These are phyloP conservation scores for Muntiacus muntjak DNA, from an alignment of 2,113 vertebrate genomes.

Conservation along the genomic window DNA sequence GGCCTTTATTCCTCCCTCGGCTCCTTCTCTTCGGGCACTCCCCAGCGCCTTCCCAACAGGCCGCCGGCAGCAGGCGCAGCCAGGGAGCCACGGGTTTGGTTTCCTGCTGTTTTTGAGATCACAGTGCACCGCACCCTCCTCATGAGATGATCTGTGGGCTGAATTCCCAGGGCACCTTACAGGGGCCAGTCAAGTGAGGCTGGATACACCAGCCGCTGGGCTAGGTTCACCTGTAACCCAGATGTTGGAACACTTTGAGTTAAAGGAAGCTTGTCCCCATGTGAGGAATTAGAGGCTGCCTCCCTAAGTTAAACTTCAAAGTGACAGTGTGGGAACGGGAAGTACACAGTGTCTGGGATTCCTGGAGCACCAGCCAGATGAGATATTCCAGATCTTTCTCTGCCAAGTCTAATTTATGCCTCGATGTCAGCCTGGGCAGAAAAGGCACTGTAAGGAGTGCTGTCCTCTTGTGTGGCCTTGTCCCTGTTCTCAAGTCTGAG, in stretches of 20 bases:
- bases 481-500: background rate
- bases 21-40: background rate
- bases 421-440: background rate
- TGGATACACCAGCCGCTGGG: background rate
- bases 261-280: background rate
- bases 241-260: background rate
- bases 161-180: background rate
- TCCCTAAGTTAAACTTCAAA: background rate
- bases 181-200: background rate
- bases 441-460: background rate
- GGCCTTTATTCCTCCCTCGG: background rate
- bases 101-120: background rate
- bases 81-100: background rate
- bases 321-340: background rate
- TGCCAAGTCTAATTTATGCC: background rate
- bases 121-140: background rate
- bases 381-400: background rate
- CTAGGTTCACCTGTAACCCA: background rate
- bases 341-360: background rate
- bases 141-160: background rate
- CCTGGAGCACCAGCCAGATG: background rate
- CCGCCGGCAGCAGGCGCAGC: accelerated
- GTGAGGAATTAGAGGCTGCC: background rate
- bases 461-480: background rate
- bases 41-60: background rate